Conservation (phyloP, 2,797 vertebrate genomes). For the Galaxias olidus region DNA sequence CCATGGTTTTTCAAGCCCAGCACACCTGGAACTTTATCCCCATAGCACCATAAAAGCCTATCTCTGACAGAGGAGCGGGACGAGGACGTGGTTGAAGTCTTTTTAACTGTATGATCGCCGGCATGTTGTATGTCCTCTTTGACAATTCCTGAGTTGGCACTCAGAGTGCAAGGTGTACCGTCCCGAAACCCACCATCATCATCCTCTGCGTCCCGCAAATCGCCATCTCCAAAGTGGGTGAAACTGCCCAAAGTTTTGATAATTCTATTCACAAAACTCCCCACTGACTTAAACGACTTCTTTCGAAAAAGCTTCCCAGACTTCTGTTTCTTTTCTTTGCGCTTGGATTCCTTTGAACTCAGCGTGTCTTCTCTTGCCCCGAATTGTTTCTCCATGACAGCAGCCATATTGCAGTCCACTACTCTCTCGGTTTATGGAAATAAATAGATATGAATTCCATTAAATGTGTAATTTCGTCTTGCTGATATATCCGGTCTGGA, state of each 20-base stretch:
- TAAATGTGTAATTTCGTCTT: constrained; percentile 40
- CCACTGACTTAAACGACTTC: constrained; percentile 76
- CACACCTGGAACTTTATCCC: constrained; percentile 81
- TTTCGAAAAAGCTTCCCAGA: constrained; percentile 72
- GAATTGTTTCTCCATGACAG: constrained; percentile 58
- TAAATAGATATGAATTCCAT: constrained; percentile 26
- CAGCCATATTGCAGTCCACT: background rate
- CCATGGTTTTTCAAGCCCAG: constrained; percentile 93
- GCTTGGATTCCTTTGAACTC: constrained; percentile 54
- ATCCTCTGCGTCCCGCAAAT: constrained; percentile 68
- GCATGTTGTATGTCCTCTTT: constrained; percentile 53
- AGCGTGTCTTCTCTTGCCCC: constrained; percentile 46
- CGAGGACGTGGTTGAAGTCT: constrained; percentile 40
- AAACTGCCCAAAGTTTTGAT: constrained; percentile 83
- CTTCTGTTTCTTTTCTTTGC: constrained; percentile 67
- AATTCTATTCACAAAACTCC: constrained; percentile 78
- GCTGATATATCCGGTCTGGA: constrained; percentile 45
- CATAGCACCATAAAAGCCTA: constrained; percentile 65
- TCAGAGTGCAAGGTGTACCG: constrained; percentile 69
- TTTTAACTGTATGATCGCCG: constrained; percentile 46
- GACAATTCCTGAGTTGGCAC: constrained; percentile 54
- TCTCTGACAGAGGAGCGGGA: constrained; percentile 63
- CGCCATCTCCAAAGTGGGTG: constrained; percentile 70
- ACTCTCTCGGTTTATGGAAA: constrained; percentile 5
- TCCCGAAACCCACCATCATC: constrained; percentile 83